Conservation (phyloP, 2,113 vertebrate genomes). For the Vimba vimba region DNA sequence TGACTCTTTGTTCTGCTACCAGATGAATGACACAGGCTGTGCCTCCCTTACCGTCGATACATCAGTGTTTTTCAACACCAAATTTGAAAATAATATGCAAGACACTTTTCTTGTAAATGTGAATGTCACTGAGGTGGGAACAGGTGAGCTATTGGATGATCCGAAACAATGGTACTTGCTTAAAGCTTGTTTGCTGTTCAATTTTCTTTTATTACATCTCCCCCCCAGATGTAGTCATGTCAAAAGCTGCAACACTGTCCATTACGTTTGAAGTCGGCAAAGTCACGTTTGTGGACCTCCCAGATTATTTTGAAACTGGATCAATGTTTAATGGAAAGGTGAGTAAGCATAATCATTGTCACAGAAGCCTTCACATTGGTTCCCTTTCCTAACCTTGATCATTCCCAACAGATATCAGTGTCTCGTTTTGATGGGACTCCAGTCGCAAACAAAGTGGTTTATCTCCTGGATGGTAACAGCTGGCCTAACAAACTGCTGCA, state of each 20-base stretch:
- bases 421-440: too few relatives aligned
- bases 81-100: background rate
- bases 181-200: too few relatives aligned
- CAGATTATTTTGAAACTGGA: constrained; percentile 59
- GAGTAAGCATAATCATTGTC: background rate
- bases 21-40: constrained; percentile 3
- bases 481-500: constrained; percentile 30
- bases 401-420: background rate
- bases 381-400: background rate
- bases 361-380: background rate
- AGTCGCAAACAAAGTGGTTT: too few relatives aligned
- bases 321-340: constrained; percentile 65
- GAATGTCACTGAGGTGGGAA: constrained; percentile 69
- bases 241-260: fast-evolving
- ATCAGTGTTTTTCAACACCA: constrained; percentile 55
- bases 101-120: background rate
- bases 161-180: background rate
- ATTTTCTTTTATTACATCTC: too few relatives aligned
- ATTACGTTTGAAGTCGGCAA: constrained; percentile 66
- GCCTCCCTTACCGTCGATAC: background rate
- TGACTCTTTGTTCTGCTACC: background rate
- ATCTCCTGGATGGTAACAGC: too few relatives aligned
- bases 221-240: background rate
- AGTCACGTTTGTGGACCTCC: constrained; percentile 64
- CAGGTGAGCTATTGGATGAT: constrained; percentile 58